phyloP scores from a whole-genome alignment of 64 coral and sea anemone genomes.

The Trachythela sp. region DNA sequence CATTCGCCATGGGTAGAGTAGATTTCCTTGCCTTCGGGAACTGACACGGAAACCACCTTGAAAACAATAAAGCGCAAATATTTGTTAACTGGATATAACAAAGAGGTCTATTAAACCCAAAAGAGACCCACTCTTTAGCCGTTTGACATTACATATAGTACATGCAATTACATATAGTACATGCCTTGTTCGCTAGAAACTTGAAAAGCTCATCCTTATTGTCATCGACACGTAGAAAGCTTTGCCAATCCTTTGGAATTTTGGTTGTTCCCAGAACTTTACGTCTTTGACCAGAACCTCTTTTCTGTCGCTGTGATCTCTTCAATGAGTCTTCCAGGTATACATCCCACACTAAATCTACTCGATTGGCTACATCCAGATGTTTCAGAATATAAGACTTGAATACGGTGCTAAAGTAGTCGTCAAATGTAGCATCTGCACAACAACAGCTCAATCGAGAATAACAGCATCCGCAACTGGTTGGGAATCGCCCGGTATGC shows the following conservation, averaged over 20 bases:
- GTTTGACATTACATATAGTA: neutral
- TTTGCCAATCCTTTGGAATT: conserved; percentile 38
- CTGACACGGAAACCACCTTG: conserved; percentile 24
- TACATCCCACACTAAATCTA: conserved; percentile 44
- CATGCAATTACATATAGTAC: neutral
- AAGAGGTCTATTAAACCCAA: neutral
- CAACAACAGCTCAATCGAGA: conserved; percentile 27
- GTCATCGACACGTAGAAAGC: conserved; percentile 38
- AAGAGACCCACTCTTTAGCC: too few relatives aligned
- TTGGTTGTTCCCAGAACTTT: conserved; percentile 20
- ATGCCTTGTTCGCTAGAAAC: conserved; percentile 24
- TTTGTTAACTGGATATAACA: neutral
- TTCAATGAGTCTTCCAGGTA: conserved; percentile 35
- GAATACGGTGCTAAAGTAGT: conserved; percentile 42
- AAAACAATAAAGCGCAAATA: neutral
- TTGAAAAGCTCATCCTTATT: conserved; percentile 65
- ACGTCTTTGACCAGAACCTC: conserved; percentile 30
- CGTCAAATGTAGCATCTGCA: conserved; percentile 45
- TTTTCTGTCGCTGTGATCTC: conserved; percentile 33
- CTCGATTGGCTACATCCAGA: conserved; percentile 19
- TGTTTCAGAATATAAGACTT: conserved; percentile 25
- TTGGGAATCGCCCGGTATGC: neutral
- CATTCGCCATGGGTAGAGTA: conserved; percentile 20
- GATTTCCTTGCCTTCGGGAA: conserved; percentile 48
- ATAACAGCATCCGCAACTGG: conserved; percentile 24